Evolutionary conservation across 2,113 vertebrate species (phyloP), one percentile per base, ranked within the genome.

Genomic region (Chauna torquata): DNA sequence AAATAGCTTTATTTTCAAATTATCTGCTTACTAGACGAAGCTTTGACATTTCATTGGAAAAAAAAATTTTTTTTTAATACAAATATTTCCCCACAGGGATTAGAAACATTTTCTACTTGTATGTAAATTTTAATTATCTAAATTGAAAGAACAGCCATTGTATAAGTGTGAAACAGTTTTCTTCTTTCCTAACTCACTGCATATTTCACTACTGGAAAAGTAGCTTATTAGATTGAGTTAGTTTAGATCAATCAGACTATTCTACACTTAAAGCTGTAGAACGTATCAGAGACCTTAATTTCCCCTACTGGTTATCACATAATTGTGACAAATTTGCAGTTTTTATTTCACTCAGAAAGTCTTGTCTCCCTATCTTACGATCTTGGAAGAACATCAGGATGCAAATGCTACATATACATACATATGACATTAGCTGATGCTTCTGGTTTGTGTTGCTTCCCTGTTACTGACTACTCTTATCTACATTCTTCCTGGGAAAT

Each of bases 201-300:
- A 61, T 32, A 69, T 87, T 94, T 75, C 27, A 82, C 70, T 66
- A 36, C 23, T 50, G 36, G 36, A 88, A 80, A 94, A 64, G 71
- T 62, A 68, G 10, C 69, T 94, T 91, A 84, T 84, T 85, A 77
- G 27, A 65, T 45, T 70, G 47, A 38, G 6, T 68, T 64, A 76
- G 77, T 77, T 77, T 58, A 70, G 23, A 76, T 85, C 71, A 84
- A 74, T 74, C 54, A 40, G 49, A 32, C 5, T 61, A 23, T 90
- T 95, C 95, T 82, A 69, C 42, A 66, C 30, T 66, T 77, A 42
- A 62, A 79, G 14, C 32, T 78, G 62, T 86, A 61, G 54, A 84
- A 75, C 14, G 61, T 17, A 69, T 54, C 55, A 82, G 1, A 1
- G 44, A 49, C 64, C 52, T 69, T 87, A 82, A 69, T 66, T 71